A percentile compares a stretch with the other conserved stretches of the same genome.
Evolutionary conservation across 2,113 vertebrate species (phyloP).

Genomic region (Pampusana beccarii): DNA sequence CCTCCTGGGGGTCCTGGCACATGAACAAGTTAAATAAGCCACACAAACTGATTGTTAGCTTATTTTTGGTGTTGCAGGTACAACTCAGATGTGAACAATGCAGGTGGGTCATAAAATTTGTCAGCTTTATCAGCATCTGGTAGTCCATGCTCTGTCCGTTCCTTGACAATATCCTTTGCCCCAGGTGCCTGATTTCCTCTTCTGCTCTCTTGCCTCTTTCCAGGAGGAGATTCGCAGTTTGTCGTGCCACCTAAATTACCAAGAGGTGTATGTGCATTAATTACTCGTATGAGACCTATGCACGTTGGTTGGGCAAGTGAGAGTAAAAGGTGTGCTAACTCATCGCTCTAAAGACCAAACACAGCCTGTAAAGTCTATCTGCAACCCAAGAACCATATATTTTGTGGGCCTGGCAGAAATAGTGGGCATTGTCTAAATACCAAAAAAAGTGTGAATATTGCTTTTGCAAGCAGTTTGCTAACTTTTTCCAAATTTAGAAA

Average conservation of each 20-base stretch:
- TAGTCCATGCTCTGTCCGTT: neutral
- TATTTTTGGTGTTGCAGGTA: neutral
- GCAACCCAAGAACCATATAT: neutral
- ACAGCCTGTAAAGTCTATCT: neutral
- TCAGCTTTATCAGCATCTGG: neutral
- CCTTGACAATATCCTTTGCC: neutral
- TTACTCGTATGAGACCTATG: neutral
- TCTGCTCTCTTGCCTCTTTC: accelerated
- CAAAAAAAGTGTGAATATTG: neutral
- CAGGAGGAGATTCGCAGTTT: neutral
- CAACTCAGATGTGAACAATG: neutral
- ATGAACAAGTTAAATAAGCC: neutral
- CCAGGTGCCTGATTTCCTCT: neutral
- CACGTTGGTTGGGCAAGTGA: neutral
- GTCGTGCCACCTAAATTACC: neutral
- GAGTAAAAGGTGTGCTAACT: neutral
- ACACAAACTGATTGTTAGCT: neutral
- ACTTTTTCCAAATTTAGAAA: no score
- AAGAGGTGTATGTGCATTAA: neutral
- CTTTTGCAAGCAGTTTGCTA: neutral
- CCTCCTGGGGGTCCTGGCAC: neutral
- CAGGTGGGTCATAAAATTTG: neutral
- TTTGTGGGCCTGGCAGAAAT: neutral
- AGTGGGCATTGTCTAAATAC: neutral
- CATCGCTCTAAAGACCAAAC: neutral